A percentile compares a stretch with the other conserved stretches of the same genome.
phyloP scores from a whole-genome alignment of 2,113 vertebrate species.

The Nymphicus hollandicus region DNA sequence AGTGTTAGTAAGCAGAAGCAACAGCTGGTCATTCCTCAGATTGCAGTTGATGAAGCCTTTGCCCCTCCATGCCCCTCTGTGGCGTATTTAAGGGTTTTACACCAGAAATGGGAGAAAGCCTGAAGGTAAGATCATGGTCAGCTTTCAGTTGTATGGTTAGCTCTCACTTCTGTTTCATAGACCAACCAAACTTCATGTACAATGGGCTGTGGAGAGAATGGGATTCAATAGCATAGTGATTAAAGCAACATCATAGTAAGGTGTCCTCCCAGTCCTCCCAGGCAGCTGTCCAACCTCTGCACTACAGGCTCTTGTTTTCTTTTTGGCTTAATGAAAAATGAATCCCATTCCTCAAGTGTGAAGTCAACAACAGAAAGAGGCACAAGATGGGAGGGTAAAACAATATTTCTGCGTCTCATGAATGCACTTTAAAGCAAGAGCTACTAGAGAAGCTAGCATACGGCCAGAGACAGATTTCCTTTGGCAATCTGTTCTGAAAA shows the following conservation, averaged over 20 bases:
- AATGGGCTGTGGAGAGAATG: background rate
- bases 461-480: background rate
- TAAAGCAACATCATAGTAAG: background rate
- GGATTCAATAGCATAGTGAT: fast-evolving
- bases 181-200: background rate
- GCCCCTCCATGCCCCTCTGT: background rate
- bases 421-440: background rate
- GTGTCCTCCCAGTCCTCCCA: background rate
- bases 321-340: background rate
- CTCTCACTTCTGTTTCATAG: background rate
- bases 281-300: background rate
- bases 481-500: background rate
- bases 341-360: background rate
- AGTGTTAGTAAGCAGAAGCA: background rate
- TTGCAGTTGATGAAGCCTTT: background rate
- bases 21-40: background rate
- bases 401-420: background rate
- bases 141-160: background rate
- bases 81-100: background rate
- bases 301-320: background rate
- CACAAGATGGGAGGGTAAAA: background rate
- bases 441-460: background rate
- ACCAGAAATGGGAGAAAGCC: background rate
- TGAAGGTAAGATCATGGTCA: background rate
- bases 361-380: background rate